A percentile compares a stretch with the other conserved stretches of the same genome.
These are phyloP conservation scores for Siderastrea radians DNA, from an alignment of 92 coral and sea anemone species.

Conservation along the genomic window DNA sequence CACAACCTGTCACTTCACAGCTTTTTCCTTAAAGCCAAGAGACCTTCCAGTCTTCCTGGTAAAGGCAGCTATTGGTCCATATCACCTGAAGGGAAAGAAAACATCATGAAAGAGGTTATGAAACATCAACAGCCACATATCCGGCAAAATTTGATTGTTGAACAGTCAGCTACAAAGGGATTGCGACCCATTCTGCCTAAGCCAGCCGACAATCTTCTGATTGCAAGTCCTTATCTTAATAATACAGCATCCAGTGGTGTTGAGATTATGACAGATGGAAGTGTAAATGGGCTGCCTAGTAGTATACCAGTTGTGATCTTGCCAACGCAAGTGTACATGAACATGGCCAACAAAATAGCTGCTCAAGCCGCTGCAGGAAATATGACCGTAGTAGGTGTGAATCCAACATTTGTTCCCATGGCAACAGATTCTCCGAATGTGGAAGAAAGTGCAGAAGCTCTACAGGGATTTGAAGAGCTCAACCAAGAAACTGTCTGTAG, in stretches of 20 bases:
- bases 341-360: conserved; percentile 70
- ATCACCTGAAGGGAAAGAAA: conserved; percentile 98
- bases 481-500: neutral
- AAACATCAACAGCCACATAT: conserved; percentile 82
- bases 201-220: conserved; percentile 60
- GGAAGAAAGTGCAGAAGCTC: neutral
- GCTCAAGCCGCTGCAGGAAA: conserved; percentile 59
- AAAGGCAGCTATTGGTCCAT: conserved; percentile 98
- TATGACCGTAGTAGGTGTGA: conserved; percentile 38
- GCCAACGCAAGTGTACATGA: conserved; percentile 73
- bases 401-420: conserved; percentile 21
- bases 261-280: conserved; percentile 12
- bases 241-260: neutral
- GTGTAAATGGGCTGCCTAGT: conserved; percentile 17
- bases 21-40: conserved; percentile 91
- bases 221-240: conserved; percentile 10
- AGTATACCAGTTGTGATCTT: conserved; percentile 70
- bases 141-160: conserved; percentile 54
- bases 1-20: conserved; percentile 98
- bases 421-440: conserved; percentile 15
- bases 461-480: neutral
- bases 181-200: conserved; percentile 95
- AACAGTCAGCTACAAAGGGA: conserved; percentile 57
- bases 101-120: conserved; percentile 89
- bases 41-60: conserved; percentile 91